These are phyloP conservation scores for Ormia ochracea DNA, from an alignment of 2,888 invertebrate species.

Conservation along the genomic window DNA sequence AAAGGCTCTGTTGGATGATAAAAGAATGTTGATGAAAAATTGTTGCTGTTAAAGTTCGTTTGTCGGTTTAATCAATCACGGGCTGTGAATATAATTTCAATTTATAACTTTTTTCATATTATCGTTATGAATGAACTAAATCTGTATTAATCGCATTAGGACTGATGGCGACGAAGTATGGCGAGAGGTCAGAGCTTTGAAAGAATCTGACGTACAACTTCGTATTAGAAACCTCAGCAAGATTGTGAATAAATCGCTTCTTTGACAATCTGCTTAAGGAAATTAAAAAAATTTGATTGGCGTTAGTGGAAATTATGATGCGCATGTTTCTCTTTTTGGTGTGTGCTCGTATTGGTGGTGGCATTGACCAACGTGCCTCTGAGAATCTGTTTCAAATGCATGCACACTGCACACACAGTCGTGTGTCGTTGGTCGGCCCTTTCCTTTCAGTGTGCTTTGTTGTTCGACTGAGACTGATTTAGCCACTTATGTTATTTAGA, in stretches of 20 bases:
- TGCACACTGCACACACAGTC: too few species aligned
- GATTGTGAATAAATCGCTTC: not conserved
- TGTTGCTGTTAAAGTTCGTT: constrained; percentile 28
- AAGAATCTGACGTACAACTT: not conserved
- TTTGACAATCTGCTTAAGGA: constrained; percentile 34
- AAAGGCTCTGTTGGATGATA: not conserved
- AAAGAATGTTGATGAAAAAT: constrained; percentile 31
- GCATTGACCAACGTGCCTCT: constrained; percentile 46
- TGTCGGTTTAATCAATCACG: constrained; percentile 59
- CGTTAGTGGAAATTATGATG: constrained; percentile 28
- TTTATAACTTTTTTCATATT: constrained; percentile 33
- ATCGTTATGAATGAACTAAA: constrained; percentile 57
- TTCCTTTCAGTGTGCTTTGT: constrained; percentile 13
- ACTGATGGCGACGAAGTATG: constrained; percentile 35
- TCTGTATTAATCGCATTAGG: constrained; percentile 59
- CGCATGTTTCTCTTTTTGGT: too few species aligned
- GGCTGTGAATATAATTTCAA: constrained; percentile 25
- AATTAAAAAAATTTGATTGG: constrained; percentile 35
- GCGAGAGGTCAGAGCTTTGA: constrained; percentile 6
- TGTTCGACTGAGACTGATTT: constrained; percentile 18
- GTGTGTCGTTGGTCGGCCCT: constrained; percentile 16
- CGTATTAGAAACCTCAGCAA: not conserved
- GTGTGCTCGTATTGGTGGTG: constrained; percentile 28
- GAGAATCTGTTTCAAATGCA: too few species aligned
- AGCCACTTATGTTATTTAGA: constrained; percentile 57